Conservation (phyloP, 2,797 vertebrate genomes). For the Acanthis flammea region DNA sequence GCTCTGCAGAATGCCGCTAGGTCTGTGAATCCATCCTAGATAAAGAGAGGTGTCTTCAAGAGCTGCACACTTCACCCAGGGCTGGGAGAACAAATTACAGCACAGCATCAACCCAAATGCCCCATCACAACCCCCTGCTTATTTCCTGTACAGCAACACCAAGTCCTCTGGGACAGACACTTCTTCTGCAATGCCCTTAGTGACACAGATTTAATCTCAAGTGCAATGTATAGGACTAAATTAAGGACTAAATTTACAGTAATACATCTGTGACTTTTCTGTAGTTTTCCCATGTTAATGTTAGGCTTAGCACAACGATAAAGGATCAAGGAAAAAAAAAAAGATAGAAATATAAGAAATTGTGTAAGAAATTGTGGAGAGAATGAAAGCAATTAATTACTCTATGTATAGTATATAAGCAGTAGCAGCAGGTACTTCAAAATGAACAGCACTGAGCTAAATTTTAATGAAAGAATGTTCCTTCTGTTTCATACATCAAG, state of each 20-base stretch:
- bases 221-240: not conserved
- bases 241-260: not conserved
- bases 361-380: too few species aligned
- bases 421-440: too few species aligned
- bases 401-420: too few species aligned
- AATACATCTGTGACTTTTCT: not conserved
- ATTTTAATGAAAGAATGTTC: not conserved
- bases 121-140: not conserved
- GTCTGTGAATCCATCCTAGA: not conserved
- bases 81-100: not conserved
- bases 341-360: not conserved
- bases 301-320: not conserved
- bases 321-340: not conserved
- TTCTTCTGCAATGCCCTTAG: not conserved
- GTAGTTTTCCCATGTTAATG: not conserved
- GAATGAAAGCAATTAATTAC: too few species aligned
- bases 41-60: not conserved
- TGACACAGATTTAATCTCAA: not conserved
- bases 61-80: not conserved
- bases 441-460: not conserved
- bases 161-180: not conserved
- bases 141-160: not conserved
- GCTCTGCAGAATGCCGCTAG: not conserved
- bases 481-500: not conserved
- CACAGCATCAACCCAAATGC: not conserved